A percentile compares a stretch with the other conserved stretches of the same genome.
These are phyloP conservation scores for Xanthostigma xanthostigma DNA, from an alignment of 2,888 invertebrate genomes.

Conservation along the genomic window DNA sequence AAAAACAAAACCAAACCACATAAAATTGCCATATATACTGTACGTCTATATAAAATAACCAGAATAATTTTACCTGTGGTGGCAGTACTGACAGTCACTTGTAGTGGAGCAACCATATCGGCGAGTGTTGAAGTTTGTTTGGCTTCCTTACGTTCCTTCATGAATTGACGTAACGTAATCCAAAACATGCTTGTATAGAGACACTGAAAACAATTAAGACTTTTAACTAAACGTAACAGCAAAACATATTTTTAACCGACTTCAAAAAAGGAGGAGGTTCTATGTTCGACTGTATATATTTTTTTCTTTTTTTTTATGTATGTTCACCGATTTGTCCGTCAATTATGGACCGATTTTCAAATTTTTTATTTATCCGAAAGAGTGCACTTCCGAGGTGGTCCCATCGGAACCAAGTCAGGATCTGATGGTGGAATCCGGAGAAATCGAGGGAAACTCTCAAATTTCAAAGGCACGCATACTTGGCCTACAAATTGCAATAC, in stretches of 20 bases:
- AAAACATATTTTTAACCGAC: neutral
- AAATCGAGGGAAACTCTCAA: no score
- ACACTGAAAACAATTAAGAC: conserved; percentile 29
- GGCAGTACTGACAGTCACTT: conserved; percentile 58
- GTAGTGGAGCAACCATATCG: conserved; percentile 66
- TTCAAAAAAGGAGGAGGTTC: no score
- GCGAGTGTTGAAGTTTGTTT: conserved; percentile 49
- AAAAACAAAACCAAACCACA: neutral
- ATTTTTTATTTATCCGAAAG: no score
- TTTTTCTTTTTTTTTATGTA: no score
- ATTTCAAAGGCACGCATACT: no score
- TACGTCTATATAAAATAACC: neutral
- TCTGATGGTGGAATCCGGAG: no score
- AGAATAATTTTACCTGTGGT: conserved; percentile 33
- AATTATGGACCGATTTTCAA: no score
- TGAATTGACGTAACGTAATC: conserved; percentile 83
- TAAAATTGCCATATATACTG: neutral
- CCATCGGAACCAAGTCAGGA: no score
- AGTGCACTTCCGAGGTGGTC: no score
- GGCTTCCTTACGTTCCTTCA: conserved; percentile 59
- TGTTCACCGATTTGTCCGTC: no score
- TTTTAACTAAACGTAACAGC: conserved; percentile 18
- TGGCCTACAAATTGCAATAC: no score
- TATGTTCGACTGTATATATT: no score
- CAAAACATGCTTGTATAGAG: conserved; percentile 88